phyloP scores from a whole-genome alignment of 2,797 vertebrate genomes.

The Streptopelia turtur region DNA sequence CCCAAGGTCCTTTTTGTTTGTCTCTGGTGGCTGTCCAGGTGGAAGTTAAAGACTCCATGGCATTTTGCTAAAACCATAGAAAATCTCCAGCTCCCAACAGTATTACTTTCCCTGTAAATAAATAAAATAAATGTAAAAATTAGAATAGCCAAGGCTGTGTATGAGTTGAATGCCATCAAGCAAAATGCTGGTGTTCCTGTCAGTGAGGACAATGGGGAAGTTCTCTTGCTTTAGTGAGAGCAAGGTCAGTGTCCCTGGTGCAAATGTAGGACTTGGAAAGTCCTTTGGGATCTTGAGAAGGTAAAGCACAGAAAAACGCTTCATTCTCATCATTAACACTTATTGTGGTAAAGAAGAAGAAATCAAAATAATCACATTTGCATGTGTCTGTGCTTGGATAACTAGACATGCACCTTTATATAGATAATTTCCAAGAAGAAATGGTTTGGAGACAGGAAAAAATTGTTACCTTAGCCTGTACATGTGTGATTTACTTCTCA shows the following conservation, averaged over 20 bases:
- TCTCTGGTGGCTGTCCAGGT: slow-evolving; percentile 75
- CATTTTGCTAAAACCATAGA: slow-evolving; percentile 36
- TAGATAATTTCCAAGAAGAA: background rate
- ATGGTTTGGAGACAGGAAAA: background rate
- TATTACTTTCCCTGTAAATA: background rate
- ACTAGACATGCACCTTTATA: background rate
- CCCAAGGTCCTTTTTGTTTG: slow-evolving; percentile 77
- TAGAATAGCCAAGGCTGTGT: background rate
- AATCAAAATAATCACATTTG: background rate
- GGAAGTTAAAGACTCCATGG: slow-evolving; percentile 60
- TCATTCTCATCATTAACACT: background rate
- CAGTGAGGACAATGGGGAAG: background rate
- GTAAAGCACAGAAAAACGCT: background rate
- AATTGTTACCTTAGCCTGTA: background rate
- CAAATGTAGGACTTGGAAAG: background rate
- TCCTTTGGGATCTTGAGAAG: background rate
- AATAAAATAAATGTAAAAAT: background rate
- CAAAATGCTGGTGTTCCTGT: background rate
- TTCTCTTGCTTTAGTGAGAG: background rate
- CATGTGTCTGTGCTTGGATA: background rate
- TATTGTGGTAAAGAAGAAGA: background rate
- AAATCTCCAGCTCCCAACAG: background rate
- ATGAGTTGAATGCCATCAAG: background rate
- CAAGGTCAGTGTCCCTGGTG: background rate
- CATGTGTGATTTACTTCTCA: background rate